Evolutionary conservation across 2,888 invertebrate species (phyloP).

Genomic region (Pterostichus niger): DNA sequence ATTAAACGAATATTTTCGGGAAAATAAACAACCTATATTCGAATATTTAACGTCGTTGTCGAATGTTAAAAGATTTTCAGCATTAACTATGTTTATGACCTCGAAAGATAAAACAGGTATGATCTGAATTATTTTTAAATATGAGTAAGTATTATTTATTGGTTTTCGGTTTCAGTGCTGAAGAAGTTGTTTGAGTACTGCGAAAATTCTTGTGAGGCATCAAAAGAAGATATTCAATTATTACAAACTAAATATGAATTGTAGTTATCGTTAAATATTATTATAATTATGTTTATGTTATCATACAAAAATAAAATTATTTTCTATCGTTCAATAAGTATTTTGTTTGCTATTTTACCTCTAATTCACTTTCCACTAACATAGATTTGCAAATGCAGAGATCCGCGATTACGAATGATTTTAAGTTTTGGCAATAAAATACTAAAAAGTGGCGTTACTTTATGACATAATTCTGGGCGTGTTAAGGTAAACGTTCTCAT

Average conservation of each 20-base stretch:
- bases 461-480: constrained; percentile 18
- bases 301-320: constrained; percentile 16
- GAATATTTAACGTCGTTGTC: constrained; percentile 80
- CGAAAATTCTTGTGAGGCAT: constrained; percentile 71
- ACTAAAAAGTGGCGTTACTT: too few species aligned
- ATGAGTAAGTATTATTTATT: constrained; percentile 1
- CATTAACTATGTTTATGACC: constrained; percentile 83
- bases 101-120: constrained; percentile 81
- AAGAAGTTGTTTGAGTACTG: constrained; percentile 74
- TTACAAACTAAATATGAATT: constrained; percentile 75
- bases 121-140: constrained; percentile 67
- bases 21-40: constrained; percentile 76
- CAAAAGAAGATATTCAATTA: constrained; percentile 73
- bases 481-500: constrained; percentile 9
- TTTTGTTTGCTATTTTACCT: too few species aligned
- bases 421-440: too few species aligned
- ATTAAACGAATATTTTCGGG: constrained; percentile 77
- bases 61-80: constrained; percentile 82
- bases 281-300: not conserved
- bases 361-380: too few species aligned
- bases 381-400: too few species aligned
- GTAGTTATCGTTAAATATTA: constrained; percentile 69
- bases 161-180: constrained; percentile 74
- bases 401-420: too few species aligned
- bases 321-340: not conserved